Evolutionary conservation across 2,888 invertebrate genomes (phyloP).

Genomic region (Melolontha melolontha): DNA sequence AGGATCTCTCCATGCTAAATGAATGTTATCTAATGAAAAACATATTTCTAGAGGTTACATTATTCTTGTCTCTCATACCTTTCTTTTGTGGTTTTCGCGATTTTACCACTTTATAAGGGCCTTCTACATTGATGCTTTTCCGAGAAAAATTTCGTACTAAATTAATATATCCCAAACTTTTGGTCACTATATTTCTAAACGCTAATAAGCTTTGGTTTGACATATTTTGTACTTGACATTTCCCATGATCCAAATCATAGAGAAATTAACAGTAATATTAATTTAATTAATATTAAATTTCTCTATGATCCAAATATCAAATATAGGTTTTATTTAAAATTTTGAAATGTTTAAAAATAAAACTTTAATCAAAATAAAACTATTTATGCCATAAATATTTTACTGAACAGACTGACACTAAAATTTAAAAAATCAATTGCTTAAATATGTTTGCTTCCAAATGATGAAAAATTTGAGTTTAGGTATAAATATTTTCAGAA

Average conservation of each 20-base stretch:
- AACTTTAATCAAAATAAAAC: too few relatives aligned
- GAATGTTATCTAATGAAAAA: constrained; percentile 54
- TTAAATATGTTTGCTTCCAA: too few relatives aligned
- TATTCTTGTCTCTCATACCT: constrained; percentile 39
- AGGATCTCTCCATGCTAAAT: constrained; percentile 65
- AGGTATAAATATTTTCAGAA: too few relatives aligned
- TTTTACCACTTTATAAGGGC: constrained; percentile 60
- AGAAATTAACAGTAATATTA: too few relatives aligned
- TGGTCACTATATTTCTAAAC: constrained; percentile 42
- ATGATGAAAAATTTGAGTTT: too few relatives aligned
- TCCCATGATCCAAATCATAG: constrained; percentile 11
- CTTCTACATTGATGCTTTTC: constrained; percentile 57
- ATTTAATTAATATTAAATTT: too few relatives aligned
- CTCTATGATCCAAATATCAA: too few relatives aligned
- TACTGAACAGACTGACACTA: too few relatives aligned
- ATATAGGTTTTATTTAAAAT: too few relatives aligned
- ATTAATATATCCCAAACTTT: constrained; percentile 47
- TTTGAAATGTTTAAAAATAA: too few relatives aligned
- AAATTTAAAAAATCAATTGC: too few relatives aligned
- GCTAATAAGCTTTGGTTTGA: constrained; percentile 50
- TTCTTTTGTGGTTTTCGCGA: constrained; percentile 56
- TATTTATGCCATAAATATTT: too few relatives aligned
- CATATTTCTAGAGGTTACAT: constrained; percentile 42
- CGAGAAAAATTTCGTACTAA: constrained; percentile 58
- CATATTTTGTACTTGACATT: constrained; percentile 49